Evolutionary conservation across 2,113 vertebrate species (phyloP), one percentile per base, ranked within the genome.

Genomic region (Scomber colias): DNA sequence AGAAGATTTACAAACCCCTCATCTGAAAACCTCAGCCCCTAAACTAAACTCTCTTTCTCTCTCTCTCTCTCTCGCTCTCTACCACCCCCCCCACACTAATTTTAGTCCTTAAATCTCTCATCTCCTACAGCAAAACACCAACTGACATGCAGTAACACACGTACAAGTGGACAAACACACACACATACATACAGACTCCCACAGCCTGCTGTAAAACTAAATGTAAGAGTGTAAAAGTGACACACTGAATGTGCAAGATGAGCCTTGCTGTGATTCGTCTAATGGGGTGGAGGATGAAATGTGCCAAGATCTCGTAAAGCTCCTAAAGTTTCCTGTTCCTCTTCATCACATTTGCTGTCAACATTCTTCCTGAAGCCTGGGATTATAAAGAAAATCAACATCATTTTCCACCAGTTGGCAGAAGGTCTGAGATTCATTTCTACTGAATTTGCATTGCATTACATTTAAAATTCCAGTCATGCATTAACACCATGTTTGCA

Each of bases 191-290:
- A 49, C 51, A 44, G 27, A 21, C 74, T 46, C 46, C 40, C 27
- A 3, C 24, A 5, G 67, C 13, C 21, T 11, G 21, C 19, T 55
- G 71, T 44, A 24, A 70, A 24, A 77, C 54, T 89, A 84, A 89
- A 50, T 69, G 87, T 61, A 65, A 72, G 27, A 77, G 65, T 61
- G 81, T 92, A 71, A 86, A 90, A 85, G 87, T 85, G 88, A 91
- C 84, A 88, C 86, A 86, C 53, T 68, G 50, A 45, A 63, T 84
- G 70, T 82, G 77, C 40, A 63, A 65, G 46, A 84, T 70, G 69
- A 88, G 83, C 81, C 55, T 57, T 14, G 64, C 46, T 31, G 86
- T 87, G 72, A 88, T 83, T 83, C 70, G 61, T 75, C 73, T 89
- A 88, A 84, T 77, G 81, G 87, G 61, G 57, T 68, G 13, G 75